A percentile compares a stretch with the other conserved stretches of the same genome.
Evolutionary conservation across 1,140 invertebrate species (phyloP).

Genomic region (Nymphalis io): DNA sequence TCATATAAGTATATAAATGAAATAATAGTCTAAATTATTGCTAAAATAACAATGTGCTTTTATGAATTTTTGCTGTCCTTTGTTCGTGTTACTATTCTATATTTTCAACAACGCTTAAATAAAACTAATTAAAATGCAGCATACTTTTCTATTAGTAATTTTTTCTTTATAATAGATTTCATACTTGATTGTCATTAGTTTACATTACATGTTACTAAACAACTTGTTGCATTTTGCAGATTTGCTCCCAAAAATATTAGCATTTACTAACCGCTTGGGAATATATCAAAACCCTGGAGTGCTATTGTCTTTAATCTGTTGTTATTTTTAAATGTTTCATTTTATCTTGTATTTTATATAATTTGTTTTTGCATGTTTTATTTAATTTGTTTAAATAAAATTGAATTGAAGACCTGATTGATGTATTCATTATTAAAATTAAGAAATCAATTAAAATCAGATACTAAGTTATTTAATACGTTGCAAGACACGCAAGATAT

Average conservation of each 20-base stretch:
- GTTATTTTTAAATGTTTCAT: conserved; percentile 15
- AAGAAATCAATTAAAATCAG: not conserved
- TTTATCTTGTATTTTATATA: conserved; percentile 27
- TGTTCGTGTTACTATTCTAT: no score
- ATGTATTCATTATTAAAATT: not conserved
- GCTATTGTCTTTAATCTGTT: conserved; percentile 10
- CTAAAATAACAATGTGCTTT: no score
- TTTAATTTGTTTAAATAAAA: conserved; percentile 11
- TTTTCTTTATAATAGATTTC: no score
- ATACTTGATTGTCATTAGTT: not conserved
- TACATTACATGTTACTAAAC: conserved; percentile 6
- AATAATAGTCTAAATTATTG: no score
- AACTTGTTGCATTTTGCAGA: conserved; percentile 61
- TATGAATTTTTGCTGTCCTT: no score
- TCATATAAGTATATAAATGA: no score
- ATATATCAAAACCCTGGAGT: conserved; percentile 10
- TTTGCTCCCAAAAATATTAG: conserved; percentile 78
- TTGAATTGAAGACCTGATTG: not conserved
- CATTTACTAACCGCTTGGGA: conserved; percentile 62
- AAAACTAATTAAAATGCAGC: no score
- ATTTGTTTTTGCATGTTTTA: conserved; percentile 36
- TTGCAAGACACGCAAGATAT: not conserved
- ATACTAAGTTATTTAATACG: not conserved
- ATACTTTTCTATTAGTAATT: no score
- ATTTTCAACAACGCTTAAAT: no score